A percentile compares a stretch with the other conserved stretches of the same genome.
Conservation (phyloP, 1,140 invertebrate species). For the Trypoxylus dichotomus region DNA sequence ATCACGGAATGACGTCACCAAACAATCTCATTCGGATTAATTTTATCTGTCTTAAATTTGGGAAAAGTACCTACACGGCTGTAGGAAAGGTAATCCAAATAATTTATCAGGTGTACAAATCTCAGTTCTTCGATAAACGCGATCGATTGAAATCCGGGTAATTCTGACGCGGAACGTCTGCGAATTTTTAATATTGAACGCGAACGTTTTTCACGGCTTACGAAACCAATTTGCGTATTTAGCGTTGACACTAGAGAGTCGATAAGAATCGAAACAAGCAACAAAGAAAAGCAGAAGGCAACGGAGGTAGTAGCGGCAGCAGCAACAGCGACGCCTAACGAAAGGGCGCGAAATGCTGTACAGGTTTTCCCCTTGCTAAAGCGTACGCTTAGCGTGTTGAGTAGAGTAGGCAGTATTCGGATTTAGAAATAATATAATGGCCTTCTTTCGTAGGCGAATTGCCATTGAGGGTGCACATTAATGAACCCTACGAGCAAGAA, state of each 20-base stretch:
- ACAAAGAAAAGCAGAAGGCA: background rate
- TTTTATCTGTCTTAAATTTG: too few relatives aligned
- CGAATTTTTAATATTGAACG: background rate
- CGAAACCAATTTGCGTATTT: constrained; percentile 6
- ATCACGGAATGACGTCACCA: too few relatives aligned
- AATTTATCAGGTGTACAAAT: too few relatives aligned
- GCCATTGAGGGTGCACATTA: constrained; percentile 7
- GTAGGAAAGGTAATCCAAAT: too few relatives aligned
- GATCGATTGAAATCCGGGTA: background rate
- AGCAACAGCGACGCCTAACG: background rate
- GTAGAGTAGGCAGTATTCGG: background rate
- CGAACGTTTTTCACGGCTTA: background rate
- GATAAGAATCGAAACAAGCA: constrained; percentile 1
- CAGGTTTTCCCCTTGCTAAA: background rate
- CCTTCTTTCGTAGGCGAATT: constrained; percentile 8
- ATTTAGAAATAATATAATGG: constrained; percentile 20
- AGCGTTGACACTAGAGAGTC: constrained; percentile 5
- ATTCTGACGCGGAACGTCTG: background rate
- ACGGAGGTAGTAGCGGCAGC: too few relatives aligned
- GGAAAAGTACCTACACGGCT: too few relatives aligned
- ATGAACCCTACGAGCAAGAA: constrained; percentile 4
- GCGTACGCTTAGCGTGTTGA: background rate
- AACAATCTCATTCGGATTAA: too few relatives aligned
- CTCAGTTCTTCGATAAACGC: background rate
- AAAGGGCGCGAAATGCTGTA: background rate